Conservation (phyloP, 2,888 invertebrate species). For the Antheraea yamamai region DNA sequence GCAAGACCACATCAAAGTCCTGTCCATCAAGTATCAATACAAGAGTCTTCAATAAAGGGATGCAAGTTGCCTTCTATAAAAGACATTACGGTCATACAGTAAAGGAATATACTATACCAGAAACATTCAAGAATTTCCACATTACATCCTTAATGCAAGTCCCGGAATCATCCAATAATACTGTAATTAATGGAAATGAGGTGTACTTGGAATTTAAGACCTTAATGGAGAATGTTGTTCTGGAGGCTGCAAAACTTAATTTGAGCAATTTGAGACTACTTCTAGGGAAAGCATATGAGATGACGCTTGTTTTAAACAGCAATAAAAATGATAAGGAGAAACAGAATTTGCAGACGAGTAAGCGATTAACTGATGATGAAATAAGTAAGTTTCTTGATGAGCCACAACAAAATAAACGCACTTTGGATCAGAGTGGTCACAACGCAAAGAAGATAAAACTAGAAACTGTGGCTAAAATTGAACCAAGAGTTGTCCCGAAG, state of each 20-base stretch:
- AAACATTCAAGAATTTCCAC: slow-evolving; percentile 44
- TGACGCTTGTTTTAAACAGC: slow-evolving; percentile 47
- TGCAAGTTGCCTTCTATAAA: slow-evolving; percentile 55
- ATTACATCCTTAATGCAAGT: slow-evolving; percentile 42
- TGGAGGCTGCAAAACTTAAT: slow-evolving; percentile 48
- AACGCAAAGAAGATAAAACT: slow-evolving; percentile 27
- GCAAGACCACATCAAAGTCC: slow-evolving; percentile 30
- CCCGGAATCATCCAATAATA: slow-evolving; percentile 27
- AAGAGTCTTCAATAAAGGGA: slow-evolving; percentile 49
- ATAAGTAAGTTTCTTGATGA: slow-evolving; percentile 30
- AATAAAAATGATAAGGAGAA: slow-evolving; percentile 38
- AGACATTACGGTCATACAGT: slow-evolving; percentile 49
- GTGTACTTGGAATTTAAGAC: slow-evolving; percentile 54
- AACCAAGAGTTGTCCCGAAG: slow-evolving; percentile 33
- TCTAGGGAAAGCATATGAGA: slow-evolving; percentile 53
- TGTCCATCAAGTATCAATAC: slow-evolving; percentile 56
- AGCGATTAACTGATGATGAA: slow-evolving; percentile 42
- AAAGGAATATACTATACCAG: slow-evolving; percentile 34
- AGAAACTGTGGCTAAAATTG: slow-evolving; percentile 30
- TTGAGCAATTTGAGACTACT: slow-evolving; percentile 43
- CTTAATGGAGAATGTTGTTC: slow-evolving; percentile 47
- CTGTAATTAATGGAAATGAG: slow-evolving; percentile 20
- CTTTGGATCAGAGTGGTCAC: background rate
- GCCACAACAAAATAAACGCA: background rate
- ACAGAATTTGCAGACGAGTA: slow-evolving; percentile 11